Evolutionary conservation across 2,888 invertebrate species (phyloP).

Genomic region (Drosophila lacicola): DNA sequence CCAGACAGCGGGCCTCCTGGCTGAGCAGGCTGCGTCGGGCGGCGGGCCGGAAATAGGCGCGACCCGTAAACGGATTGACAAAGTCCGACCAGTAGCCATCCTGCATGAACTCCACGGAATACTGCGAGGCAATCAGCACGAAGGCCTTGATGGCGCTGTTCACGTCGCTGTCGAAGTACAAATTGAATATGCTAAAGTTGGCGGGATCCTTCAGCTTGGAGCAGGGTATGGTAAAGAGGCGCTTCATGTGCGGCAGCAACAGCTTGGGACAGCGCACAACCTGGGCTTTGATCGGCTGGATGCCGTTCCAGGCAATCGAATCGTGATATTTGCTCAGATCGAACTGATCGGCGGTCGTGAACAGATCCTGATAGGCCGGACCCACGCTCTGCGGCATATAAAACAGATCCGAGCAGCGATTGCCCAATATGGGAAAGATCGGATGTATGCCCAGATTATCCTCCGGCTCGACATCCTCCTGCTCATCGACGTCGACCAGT

Average conservation of each 20-base stretch:
- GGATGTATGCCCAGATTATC: conserved; percentile 15
- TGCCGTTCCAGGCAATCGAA: conserved; percentile 6
- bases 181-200: conserved; percentile 52
- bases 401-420: conserved; percentile 47
- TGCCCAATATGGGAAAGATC: conserved; percentile 38
- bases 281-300: conserved; percentile 33
- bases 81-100: conserved; percentile 68
- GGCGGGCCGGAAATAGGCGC: conserved; percentile 48
- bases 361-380: conserved; percentile 56
- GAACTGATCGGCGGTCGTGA: conserved; percentile 49
- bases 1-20: conserved; percentile 14
- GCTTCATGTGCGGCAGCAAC: conserved; percentile 34
- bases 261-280: conserved; percentile 56
- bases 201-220: conserved; percentile 9
- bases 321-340: conserved; percentile 23
- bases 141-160: conserved; percentile 58
- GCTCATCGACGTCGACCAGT: conserved; percentile 42
- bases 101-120: conserved; percentile 35
- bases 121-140: conserved; percentile 44
- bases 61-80: conserved; percentile 68
- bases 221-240: conserved; percentile 38
- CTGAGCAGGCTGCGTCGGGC: not conserved
- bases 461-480: conserved; percentile 32
- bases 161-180: conserved; percentile 46
- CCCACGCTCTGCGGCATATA: conserved; percentile 64